Evolutionary conservation across 2,888 invertebrate genomes (phyloP).

Genomic region (Dryococelus australis): DNA sequence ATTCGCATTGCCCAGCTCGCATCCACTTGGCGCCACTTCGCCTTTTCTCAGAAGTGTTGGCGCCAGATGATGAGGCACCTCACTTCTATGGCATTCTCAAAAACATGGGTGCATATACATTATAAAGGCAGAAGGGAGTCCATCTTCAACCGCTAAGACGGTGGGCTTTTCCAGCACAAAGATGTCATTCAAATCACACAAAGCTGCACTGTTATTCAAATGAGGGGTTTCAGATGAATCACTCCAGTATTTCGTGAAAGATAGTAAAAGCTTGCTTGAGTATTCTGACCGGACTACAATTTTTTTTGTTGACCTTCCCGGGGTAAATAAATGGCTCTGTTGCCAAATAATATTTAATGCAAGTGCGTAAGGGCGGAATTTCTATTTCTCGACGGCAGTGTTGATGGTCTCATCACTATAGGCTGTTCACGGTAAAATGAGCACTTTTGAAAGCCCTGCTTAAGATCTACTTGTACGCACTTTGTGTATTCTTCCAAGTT

Average conservation of each 20-base stretch:
- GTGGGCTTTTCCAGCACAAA: not conserved
- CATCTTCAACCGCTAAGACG: not conserved
- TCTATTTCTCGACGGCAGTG: too few relatives aligned
- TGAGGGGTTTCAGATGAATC: not conserved
- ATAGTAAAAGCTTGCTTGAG: not conserved
- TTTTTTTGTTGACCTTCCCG: not conserved
- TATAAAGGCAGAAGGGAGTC: not conserved
- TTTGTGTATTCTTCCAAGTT: too few relatives aligned
- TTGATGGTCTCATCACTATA: too few relatives aligned
- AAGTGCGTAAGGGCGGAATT: too few relatives aligned
- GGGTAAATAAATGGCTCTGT: not conserved
- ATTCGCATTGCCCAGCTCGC: not conserved
- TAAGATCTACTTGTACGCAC: too few relatives aligned
- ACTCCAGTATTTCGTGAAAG: not conserved
- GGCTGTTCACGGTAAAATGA: too few relatives aligned
- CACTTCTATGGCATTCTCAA: not conserved
- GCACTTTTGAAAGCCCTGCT: too few relatives aligned
- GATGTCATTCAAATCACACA: conserved; percentile 1
- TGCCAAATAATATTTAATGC: not conserved
- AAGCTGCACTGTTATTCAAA: conserved; percentile 2
- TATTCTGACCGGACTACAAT: not conserved
- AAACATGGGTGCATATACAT: not conserved
- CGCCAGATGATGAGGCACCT: not conserved
- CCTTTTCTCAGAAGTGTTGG: not conserved
- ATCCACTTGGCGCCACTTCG: not conserved